These are phyloP conservation scores for Cacoxenus indagator DNA, from an alignment of 2,888 invertebrate species.

Conservation along the genomic window DNA sequence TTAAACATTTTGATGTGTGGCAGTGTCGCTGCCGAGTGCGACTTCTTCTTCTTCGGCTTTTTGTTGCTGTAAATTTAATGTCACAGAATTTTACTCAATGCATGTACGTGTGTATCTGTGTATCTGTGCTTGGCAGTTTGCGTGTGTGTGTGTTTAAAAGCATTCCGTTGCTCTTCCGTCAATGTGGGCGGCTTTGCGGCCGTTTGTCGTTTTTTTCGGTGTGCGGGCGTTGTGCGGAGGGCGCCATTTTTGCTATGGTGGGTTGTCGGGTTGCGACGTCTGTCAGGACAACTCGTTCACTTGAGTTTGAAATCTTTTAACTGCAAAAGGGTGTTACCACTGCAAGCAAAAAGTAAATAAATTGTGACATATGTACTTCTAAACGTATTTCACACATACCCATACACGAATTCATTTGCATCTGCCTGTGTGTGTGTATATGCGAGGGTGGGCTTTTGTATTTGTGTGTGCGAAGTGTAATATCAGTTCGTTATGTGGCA, in stretches of 20 bases:
- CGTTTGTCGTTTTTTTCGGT: too few relatives aligned
- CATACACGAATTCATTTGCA: not conserved
- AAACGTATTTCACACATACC: not conserved
- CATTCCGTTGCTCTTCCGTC: not conserved
- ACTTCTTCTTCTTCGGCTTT: not conserved
- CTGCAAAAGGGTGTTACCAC: constrained; percentile 20
- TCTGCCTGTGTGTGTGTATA: not conserved
- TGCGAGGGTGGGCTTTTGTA: constrained; percentile 21
- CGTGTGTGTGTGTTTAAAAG: not conserved
- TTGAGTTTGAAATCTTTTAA: constrained; percentile 14
- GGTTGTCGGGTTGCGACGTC: not conserved
- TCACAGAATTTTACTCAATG: not conserved
- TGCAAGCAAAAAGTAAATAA: constrained; percentile 9
- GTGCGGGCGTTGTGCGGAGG: not conserved
- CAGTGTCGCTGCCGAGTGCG: not conserved
- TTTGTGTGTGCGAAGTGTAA: constrained; percentile 29
- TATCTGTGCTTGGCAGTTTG: too few relatives aligned
- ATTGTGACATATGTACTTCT: constrained; percentile 14
- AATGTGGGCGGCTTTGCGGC: not conserved
- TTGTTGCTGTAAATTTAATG: not conserved
- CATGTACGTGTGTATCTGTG: not conserved
- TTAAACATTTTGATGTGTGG: not conserved
- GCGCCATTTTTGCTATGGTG: too few relatives aligned
- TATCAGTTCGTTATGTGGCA: constrained; percentile 17
- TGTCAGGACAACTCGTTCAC: constrained; percentile 7